phyloP scores from a whole-genome alignment of 2,888 invertebrate species.

The Cistogaster globosa region DNA sequence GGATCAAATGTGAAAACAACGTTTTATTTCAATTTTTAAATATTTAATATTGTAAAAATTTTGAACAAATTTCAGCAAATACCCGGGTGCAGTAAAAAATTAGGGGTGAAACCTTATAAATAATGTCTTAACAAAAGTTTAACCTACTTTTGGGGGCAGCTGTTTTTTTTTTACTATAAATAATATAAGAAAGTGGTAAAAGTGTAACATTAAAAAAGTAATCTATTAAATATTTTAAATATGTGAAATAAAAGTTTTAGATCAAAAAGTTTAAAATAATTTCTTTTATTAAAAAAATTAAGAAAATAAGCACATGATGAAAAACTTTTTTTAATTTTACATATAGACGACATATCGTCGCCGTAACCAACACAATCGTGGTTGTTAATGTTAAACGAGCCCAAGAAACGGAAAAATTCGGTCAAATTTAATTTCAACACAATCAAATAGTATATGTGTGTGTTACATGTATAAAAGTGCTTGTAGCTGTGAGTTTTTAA shows the following conservation, averaged over 20 bases:
- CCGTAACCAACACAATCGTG: conserved; percentile 70
- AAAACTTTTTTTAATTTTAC: conserved; percentile 32
- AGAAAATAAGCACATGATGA: conserved; percentile 16
- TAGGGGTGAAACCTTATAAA: conserved; percentile 35
- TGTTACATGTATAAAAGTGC: conserved; percentile 25
- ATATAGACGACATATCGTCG: conserved; percentile 66
- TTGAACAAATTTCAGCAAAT: background rate
- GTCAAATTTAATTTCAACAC: conserved; percentile 74
- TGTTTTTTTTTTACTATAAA: conserved; percentile 25
- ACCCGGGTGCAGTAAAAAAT: conserved; percentile 11
- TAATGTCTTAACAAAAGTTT: conserved; percentile 45
- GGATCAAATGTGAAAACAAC: conserved; percentile 74
- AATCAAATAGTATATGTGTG: conserved; percentile 59
- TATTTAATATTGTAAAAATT: background rate
- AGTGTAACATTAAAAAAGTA: background rate
- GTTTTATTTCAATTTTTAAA: conserved; percentile 17
- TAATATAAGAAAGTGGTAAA: conserved; percentile 16
- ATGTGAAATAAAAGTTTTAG: background rate
- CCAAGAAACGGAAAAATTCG: conserved; percentile 74
- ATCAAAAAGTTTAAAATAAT: background rate
- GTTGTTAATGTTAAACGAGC: conserved; percentile 68
- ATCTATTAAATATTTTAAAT: background rate
- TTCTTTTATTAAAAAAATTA: background rate
- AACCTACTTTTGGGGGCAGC: conserved; percentile 60
- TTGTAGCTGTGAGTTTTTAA: background rate